Conservation (phyloP, 2,113 vertebrate species). For the Oceanites oceanicus region DNA sequence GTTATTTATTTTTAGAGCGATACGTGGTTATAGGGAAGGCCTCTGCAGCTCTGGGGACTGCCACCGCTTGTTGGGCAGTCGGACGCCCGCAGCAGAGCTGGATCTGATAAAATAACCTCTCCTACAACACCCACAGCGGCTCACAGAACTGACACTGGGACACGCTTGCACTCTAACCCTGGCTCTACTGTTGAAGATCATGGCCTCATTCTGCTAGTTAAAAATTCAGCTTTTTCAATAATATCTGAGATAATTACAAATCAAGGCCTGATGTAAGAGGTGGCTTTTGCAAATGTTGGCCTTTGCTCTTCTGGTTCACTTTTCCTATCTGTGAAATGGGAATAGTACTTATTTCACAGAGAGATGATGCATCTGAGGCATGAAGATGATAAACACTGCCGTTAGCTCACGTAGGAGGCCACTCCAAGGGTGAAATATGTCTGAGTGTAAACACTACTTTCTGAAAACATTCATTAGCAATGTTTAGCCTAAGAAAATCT, state of each 20-base stretch:
- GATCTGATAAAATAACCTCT: not conserved
- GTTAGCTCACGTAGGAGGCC: not conserved
- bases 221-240: not conserved
- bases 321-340: not conserved
- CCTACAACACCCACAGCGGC: not conserved
- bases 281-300: not conserved
- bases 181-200: not conserved
- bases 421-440: not conserved
- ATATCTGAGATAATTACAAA: not conserved
- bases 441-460: not conserved
- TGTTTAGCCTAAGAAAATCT: constrained; percentile 18
- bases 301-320: not conserved
- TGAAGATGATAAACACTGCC: not conserved
- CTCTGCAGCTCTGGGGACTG: not conserved
- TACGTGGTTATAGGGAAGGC: not conserved
- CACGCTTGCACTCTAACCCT: too few relatives aligned
- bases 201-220: not conserved
- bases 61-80: not conserved
- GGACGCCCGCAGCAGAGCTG: not conserved
- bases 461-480: not conserved
- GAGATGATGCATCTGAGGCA: not conserved
- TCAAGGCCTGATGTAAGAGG: not conserved
- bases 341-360: not conserved
- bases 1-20: not conserved
- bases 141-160: not conserved